A percentile compares a stretch with the other conserved stretches of the same genome.
phyloP scores from a whole-genome alignment of 2,888 invertebrate species.

The Dastarcus helophoroides region DNA sequence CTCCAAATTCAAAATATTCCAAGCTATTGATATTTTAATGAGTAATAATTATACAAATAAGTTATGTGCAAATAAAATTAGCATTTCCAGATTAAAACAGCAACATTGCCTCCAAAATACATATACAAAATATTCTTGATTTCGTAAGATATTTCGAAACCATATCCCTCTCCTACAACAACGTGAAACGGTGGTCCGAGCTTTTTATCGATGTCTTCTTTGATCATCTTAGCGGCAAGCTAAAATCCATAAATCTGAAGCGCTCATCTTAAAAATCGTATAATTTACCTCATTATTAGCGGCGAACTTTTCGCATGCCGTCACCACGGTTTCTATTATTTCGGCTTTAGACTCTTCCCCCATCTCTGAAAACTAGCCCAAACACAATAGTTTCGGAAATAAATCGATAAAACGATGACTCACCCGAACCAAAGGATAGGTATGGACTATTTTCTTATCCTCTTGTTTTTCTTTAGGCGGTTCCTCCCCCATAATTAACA shows the following conservation, averaged over 20 bases:
- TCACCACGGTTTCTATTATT: constrained; percentile 80
- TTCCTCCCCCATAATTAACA: constrained; percentile 11
- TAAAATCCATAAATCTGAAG: constrained; percentile 29
- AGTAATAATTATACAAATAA: constrained; percentile 8
- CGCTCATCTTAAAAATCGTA: neutral
- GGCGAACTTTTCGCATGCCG: constrained; percentile 85
- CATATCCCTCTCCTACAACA: constrained; percentile 92
- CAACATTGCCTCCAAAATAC: constrained; percentile 86
- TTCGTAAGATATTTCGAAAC: constrained; percentile 87
- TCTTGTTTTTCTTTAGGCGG: constrained; percentile 31
- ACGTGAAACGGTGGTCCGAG: constrained; percentile 92
- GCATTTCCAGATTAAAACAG: constrained; percentile 84
- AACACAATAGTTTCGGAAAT: neutral
- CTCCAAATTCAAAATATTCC: too few species aligned
- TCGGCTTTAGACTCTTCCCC: constrained; percentile 84
- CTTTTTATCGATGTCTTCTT: constrained; percentile 91
- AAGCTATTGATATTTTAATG: constrained; percentile 5
- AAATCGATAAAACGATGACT: constrained; percentile 21
- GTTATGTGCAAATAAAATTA: too few species aligned
- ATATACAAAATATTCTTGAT: constrained; percentile 76
- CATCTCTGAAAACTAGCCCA: constrained; percentile 78
- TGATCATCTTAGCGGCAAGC: constrained; percentile 85
- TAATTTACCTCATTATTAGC: constrained; percentile 64
- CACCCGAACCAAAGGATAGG: constrained; percentile 75
- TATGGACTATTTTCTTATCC: constrained; percentile 58